These are phyloP conservation scores for Oryzias dopingdopingensis DNA, from an alignment of 2,797 vertebrate species.

Conservation along the genomic window DNA sequence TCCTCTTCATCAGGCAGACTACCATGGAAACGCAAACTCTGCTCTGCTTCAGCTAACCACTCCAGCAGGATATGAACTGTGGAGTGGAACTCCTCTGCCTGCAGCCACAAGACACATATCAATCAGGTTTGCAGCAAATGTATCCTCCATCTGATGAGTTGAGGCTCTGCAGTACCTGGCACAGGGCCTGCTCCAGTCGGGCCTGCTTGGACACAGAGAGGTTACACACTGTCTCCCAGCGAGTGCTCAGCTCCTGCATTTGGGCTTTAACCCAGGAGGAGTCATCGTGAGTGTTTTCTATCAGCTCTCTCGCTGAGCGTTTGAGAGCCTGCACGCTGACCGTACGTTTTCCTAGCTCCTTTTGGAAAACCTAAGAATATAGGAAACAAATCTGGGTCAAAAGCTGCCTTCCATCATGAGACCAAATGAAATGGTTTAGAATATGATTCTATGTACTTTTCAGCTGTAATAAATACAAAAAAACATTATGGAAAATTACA, in stretches of 20 bases:
- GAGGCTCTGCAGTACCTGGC: slow-evolving; percentile 75
- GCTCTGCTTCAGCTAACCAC: slow-evolving; percentile 97
- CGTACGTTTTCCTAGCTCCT: slow-evolving; percentile 94
- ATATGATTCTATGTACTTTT: too few species aligned
- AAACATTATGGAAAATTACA: not conserved
- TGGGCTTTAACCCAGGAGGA: slow-evolving; percentile 98
- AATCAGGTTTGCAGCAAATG: slow-evolving; percentile 9
- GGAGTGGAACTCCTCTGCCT: slow-evolving; percentile 98
- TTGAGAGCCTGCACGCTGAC: slow-evolving; percentile 94
- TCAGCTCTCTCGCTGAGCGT: slow-evolving; percentile 90
- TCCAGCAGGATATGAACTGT: slow-evolving; percentile 94
- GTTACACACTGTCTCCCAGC: slow-evolving; percentile 96
- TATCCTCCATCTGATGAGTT: not conserved
- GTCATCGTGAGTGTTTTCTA: slow-evolving; percentile 91
- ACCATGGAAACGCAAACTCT: slow-evolving; percentile 94
- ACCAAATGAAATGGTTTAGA: not conserved
- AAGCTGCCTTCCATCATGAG: too few species aligned
- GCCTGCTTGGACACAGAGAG: slow-evolving; percentile 95
- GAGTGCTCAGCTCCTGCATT: slow-evolving; percentile 94
- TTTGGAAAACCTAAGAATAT: slow-evolving; percentile 89
- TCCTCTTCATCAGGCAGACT: slow-evolving; percentile 94
- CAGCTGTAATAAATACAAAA: not conserved
- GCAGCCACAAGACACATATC: slow-evolving; percentile 34
- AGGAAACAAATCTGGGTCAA: too few species aligned
- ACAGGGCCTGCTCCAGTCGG: slow-evolving; percentile 90